These are phyloP conservation scores for Perdita meconis DNA, from an alignment of 2,888 invertebrate species.

Conservation along the genomic window DNA sequence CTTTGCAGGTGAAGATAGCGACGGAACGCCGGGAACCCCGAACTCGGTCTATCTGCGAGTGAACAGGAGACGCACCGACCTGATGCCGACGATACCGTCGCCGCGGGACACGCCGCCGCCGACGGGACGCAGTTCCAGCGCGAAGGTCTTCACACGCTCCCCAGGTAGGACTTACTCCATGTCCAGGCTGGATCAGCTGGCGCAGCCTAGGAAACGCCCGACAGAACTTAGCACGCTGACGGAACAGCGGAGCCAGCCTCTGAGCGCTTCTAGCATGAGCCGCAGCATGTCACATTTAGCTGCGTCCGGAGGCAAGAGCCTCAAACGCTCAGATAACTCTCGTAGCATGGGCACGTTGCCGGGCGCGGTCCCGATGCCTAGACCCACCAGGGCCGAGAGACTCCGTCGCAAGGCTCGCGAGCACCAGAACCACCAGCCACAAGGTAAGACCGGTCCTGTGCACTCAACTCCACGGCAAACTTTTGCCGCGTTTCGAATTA, in stretches of 20 bases:
- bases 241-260: slow-evolving; percentile 77
- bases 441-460: slow-evolving; percentile 80
- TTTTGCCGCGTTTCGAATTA: background rate
- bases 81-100: slow-evolving; percentile 94
- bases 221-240: slow-evolving; percentile 77
- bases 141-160: slow-evolving; percentile 84
- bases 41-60: slow-evolving; percentile 90
- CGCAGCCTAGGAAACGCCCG: slow-evolving; percentile 88
- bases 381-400: slow-evolving; percentile 82
- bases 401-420: slow-evolving; percentile 82
- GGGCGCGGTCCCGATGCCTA: slow-evolving; percentile 77
- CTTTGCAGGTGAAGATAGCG: slow-evolving; percentile 82
- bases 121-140: slow-evolving; percentile 77
- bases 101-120: slow-evolving; percentile 86
- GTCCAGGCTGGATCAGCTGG: slow-evolving; percentile 95
- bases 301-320: slow-evolving; percentile 80
- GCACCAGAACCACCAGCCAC: slow-evolving; percentile 78
- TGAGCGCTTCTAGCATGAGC: slow-evolving; percentile 86
- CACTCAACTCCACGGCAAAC: slow-evolving; percentile 71
- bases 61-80: slow-evolving; percentile 94
- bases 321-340: slow-evolving; percentile 83
- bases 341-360: slow-evolving; percentile 84
- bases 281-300: slow-evolving; percentile 90
- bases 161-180: slow-evolving; percentile 97
- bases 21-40: slow-evolving; percentile 79